Evolutionary conservation across 1,140 invertebrate species (phyloP), one percentile per base, ranked within the genome.

Genomic region (Saccostrea echinata): DNA sequence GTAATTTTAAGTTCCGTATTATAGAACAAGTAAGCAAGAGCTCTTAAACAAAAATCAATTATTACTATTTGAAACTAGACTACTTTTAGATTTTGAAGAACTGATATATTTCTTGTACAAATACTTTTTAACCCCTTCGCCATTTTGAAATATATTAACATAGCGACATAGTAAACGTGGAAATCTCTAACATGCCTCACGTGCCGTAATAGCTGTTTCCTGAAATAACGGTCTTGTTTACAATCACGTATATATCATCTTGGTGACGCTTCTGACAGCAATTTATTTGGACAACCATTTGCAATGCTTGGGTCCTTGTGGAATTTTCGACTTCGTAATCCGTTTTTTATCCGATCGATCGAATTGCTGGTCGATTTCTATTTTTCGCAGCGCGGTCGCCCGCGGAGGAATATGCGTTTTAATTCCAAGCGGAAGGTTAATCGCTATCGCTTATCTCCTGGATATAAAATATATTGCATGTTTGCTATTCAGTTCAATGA

Each of bases 401-500:
- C 68, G 68, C 68, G 68, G 68, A 76, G 27, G 68, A 76, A 76
- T 76, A 76, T 33, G 68, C 24, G 68, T 76, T 76, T 76, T 76
- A 76, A 76, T 76, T 76, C 68, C 68, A 76, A 76, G 30, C 68
- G 68, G 68, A 76, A 33, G 68, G 68, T 76, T 33, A 76, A 76
- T 76, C 68, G 68, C 30, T 33, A 33, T 76, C 68, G 30, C 68
- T 76, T 76, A 76, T 76, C 68, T 76, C 12, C 30, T 76, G 68
- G 68, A 68, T 30, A 76, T 76, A 33, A 76, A 76, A 76, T 76
- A 76, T 76, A 76, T 76, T 76, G 68, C 68, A 76, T 76, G 68
- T 76, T 76, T 76, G 68, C 68, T 76, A 76, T 76, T 76, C 68
- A 76, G 68, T 76, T 76, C 68, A 76, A 76, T 76, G 68, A 76